Evolutionary conservation across 2,888 invertebrate genomes (phyloP), one percentile per base, ranked within the genome.

Genomic region (Malacosoma neustria): DNA sequence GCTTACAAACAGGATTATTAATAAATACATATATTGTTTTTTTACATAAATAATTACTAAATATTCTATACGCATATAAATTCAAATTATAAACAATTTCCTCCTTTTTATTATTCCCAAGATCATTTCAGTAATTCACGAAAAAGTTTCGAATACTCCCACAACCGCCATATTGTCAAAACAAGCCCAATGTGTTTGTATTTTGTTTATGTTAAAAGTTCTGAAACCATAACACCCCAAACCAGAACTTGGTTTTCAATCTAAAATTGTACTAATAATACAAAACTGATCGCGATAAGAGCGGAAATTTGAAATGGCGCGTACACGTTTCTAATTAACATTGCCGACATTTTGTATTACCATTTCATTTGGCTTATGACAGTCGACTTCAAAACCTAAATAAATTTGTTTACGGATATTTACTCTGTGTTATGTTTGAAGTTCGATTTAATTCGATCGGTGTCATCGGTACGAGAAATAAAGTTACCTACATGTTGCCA

Each of bases 151-250:
- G 9, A 22, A 22, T 22, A 9, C 22, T 22, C 22, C 22, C 22
- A 7, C 9, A 33, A 50, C 42, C 41, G 43, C 30, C 49, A 52
- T 54, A 57, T 56, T 46, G 47, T 48, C 55, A 49, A 58, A 66
- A 56, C 61, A 54, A 55, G 46, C 56, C 49, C 49, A 54, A 57
- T 49, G 42, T 50, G 51, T 45, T 48, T 58, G 42, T 50, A 51
- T 46, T 47, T 59, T 65, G 65, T 69, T 68, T 69, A 70, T 64
- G 67, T 58, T 61, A 54, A 64, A 71, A 71, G 64, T 72, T 71
- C 36, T 37, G 47, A 57, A 55, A 57, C 57, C 57, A 55, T 56
- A 59, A 59, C 60, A 61, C 54, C 56, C 48, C 45, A 40, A 44
- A 40, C 39, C 42, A 35, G 38, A 71, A 70, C 52, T 70, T 68